Base-by-base conservation (phyloP, 2,797 vertebrate genomes). In the Enteromius thamalakanensis region DNA sequence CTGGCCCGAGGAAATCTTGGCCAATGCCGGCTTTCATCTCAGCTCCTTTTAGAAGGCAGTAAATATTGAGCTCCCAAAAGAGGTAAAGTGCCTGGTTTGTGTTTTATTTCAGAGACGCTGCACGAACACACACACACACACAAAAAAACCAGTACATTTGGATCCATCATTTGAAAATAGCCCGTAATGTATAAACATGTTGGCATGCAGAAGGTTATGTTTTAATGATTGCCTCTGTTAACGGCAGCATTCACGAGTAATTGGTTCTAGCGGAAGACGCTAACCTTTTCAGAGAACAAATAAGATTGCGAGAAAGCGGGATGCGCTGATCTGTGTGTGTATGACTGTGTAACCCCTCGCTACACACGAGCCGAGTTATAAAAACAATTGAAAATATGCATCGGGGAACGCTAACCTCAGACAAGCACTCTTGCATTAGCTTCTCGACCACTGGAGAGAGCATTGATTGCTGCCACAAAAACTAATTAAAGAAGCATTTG, bases 401-500 rank as follows among this genome's bases (percentile, higher is more conserved):
- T 75, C 79, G 72, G 64, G 74, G 78, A 79, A 71, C 4, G 65
- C 53, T 84, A 80, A 84, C 69, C 69, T 81, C 76, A 34, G 74
- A 83, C 69, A 76, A 70, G 76, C 79, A 79, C 81, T 72, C 84
- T 76, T 45, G 69, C 70, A 84, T 87, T 87, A 82, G 70, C 78
- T 83, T 84, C 68, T 62, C 80, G 53, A 77, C 75, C 40, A 85
- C 81, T 82, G 65, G 55, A 84, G 69, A 85, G 76, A 85, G 81
- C 84, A 70, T 83, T 85, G 88, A 84, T 89, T 89, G 87, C 81
- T 84, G 84, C 81, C 81, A 85, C 74, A 80, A 71, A 86, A 87
- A 80, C 84, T 89, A 88, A 89, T 89, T 88, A 88, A 85, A 79
- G 77, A 82, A 87, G 85, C 86, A 84, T 88, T 87, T 84, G 83